phyloP scores from a whole-genome alignment of 2,113 vertebrate species.

The Loxodonta africana region DNA sequence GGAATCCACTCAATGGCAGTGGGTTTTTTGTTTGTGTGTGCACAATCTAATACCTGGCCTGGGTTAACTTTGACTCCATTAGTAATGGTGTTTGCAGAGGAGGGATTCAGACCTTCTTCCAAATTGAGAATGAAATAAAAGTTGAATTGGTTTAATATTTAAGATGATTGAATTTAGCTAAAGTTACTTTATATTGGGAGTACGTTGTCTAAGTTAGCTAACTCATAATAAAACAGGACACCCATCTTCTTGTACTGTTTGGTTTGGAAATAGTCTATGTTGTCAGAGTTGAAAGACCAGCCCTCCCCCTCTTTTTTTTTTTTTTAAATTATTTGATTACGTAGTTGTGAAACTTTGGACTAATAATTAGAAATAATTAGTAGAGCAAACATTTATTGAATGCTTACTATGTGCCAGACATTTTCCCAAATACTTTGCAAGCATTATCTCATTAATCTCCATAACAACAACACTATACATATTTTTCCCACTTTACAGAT shows the following conservation, averaged over 20 bases:
- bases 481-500: conserved; percentile 23
- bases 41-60: not conserved
- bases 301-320: not conserved
- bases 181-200: not conserved
- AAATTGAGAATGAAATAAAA: conserved; percentile 44
- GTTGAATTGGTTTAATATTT: not conserved
- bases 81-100: not conserved
- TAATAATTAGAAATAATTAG: conserved; percentile 36
- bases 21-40: not conserved
- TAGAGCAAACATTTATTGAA: not conserved
- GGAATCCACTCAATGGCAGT: too few species aligned
- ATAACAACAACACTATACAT: not conserved
- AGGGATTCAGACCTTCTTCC: conserved; percentile 28
- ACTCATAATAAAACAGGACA: not conserved
- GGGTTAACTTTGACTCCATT: not conserved
- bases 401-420: not conserved
- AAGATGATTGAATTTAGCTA: not conserved
- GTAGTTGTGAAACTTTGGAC: not conserved
- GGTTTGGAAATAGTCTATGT: not conserved
- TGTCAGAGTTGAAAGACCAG: not conserved
- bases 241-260: not conserved
- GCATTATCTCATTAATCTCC: not conserved
- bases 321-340: not conserved
- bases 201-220: not conserved
- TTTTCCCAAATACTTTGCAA: not conserved